A percentile compares a stretch with the other conserved stretches of the same genome.
Conservation (phyloP, 2,888 invertebrate genomes). For the Mesochorus sp. region DNA sequence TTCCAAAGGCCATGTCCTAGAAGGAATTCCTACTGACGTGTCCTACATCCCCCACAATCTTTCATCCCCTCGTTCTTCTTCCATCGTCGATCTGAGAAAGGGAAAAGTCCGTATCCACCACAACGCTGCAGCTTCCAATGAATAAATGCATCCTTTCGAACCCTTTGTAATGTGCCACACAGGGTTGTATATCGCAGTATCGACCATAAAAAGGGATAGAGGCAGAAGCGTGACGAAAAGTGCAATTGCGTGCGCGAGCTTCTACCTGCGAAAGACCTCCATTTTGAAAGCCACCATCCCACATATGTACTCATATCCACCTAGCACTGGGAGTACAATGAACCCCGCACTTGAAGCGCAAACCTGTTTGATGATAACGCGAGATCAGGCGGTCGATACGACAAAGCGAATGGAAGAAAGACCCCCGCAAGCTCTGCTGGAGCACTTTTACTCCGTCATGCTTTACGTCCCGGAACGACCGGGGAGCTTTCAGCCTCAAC, state of each 20-base stretch:
- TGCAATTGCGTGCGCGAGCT: not conserved
- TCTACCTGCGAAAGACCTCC: not conserved
- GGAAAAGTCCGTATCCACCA: too few species aligned
- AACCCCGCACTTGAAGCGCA: conserved; percentile 2
- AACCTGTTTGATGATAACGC: not conserved
- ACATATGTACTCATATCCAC: too few species aligned
- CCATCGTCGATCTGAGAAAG: not conserved
- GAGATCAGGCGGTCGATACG: conserved; percentile 5
- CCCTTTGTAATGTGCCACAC: not conserved
- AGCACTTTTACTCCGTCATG: conserved; percentile 2
- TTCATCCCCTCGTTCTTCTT: not conserved
- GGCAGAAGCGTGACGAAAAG: not conserved
- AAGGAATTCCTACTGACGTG: not conserved
- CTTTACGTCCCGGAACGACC: not conserved
- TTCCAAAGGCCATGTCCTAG: too few species aligned
- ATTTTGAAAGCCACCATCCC: not conserved
- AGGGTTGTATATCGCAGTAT: not conserved
- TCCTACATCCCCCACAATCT: conserved; percentile 1
- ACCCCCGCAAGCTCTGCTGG: too few species aligned
- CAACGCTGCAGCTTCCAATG: too few species aligned
- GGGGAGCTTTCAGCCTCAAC: not conserved
- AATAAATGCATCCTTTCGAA: too few species aligned
- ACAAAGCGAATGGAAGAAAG: not conserved
- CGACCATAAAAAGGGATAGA: conserved; percentile 10
- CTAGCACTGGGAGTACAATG: too few species aligned